These are phyloP conservation scores for Cynaeus angustus DNA, from an alignment of 2,888 invertebrate genomes.

Conservation along the genomic window DNA sequence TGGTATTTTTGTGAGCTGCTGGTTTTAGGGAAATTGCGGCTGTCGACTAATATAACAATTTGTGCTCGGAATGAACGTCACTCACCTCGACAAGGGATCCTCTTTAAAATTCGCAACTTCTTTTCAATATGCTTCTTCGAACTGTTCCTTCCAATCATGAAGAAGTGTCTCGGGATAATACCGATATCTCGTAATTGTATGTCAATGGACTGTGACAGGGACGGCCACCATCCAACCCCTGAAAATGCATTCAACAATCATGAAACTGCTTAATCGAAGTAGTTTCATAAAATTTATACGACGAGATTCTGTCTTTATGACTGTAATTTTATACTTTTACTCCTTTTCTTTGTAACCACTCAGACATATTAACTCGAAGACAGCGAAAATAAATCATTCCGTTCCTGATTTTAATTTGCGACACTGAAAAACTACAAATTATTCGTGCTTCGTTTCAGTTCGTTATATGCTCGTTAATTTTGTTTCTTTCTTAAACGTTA, in stretches of 20 bases:
- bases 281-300: slow-evolving; percentile 31
- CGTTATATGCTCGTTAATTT: too few species aligned
- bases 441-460: too few species aligned
- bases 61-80: too few species aligned
- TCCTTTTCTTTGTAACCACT: slow-evolving; percentile 18
- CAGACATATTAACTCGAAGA: slow-evolving; percentile 7
- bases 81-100: slow-evolving; percentile 73
- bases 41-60: too few species aligned
- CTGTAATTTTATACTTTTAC: slow-evolving; percentile 23
- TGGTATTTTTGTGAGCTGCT: too few species aligned
- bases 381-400: too few species aligned
- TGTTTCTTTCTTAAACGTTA: slow-evolving; percentile 2
- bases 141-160: slow-evolving; percentile 69
- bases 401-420: too few species aligned
- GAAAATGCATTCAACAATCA: slow-evolving; percentile 55
- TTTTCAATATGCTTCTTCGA: slow-evolving; percentile 69
- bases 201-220: slow-evolving; percentile 73
- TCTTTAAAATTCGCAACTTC: slow-evolving; percentile 70
- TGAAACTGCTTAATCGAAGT: slow-evolving; percentile 38
- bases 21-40: too few species aligned
- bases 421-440: too few species aligned
- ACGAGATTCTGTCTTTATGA: slow-evolving; percentile 28
- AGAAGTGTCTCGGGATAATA: slow-evolving; percentile 73
- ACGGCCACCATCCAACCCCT: slow-evolving; percentile 76
- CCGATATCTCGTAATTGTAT: slow-evolving; percentile 72